A percentile compares a stretch with the other conserved stretches of the same genome.
These are phyloP conservation scores for Stenopsyche tienmushanensis DNA, from an alignment of 1,140 invertebrate genomes.

Conservation along the genomic window DNA sequence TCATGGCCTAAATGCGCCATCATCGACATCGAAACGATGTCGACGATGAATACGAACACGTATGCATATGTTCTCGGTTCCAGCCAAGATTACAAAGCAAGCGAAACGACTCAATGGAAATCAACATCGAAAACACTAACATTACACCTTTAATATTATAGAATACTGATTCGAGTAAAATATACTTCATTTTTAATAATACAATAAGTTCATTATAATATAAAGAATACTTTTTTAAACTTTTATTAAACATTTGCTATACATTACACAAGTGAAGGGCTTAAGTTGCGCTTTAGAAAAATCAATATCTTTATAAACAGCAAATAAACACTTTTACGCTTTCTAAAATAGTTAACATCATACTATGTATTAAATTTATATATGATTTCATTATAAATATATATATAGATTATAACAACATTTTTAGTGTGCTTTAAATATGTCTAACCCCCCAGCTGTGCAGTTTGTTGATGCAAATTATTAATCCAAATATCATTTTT, in stretches of 20 bases:
- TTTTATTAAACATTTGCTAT: slow-evolving; percentile 18
- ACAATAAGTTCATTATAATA: too few relatives aligned
- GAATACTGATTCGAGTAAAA: slow-evolving; percentile 22
- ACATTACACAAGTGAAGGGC: slow-evolving; percentile 2
- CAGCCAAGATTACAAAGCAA: slow-evolving; percentile 9
- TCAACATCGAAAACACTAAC: too few relatives aligned
- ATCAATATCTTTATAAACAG: neutral
- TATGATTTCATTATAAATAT: slow-evolving; percentile 6
- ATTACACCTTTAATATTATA: too few relatives aligned
- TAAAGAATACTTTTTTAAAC: slow-evolving; percentile 25
- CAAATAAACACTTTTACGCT: slow-evolving; percentile 3
- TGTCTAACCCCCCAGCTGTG: too few relatives aligned
- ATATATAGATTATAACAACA: slow-evolving; percentile 4
- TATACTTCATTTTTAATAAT: slow-evolving; percentile 19
- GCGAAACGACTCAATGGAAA: too few relatives aligned
- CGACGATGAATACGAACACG: too few relatives aligned
- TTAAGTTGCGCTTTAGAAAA: slow-evolving; percentile 9
- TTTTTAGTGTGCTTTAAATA: slow-evolving; percentile 17
- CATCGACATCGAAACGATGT: too few relatives aligned
- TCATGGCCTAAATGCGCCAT: too few relatives aligned
- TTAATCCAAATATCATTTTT: too few relatives aligned
- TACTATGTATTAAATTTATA: slow-evolving; percentile 9
- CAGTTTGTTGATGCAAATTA: too few relatives aligned
- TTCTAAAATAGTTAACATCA: slow-evolving; percentile 15
- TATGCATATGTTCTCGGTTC: too few relatives aligned